Evolutionary conservation across 2,113 vertebrate genomes (phyloP).

Genomic region (Hippopotamus amphibius): DNA sequence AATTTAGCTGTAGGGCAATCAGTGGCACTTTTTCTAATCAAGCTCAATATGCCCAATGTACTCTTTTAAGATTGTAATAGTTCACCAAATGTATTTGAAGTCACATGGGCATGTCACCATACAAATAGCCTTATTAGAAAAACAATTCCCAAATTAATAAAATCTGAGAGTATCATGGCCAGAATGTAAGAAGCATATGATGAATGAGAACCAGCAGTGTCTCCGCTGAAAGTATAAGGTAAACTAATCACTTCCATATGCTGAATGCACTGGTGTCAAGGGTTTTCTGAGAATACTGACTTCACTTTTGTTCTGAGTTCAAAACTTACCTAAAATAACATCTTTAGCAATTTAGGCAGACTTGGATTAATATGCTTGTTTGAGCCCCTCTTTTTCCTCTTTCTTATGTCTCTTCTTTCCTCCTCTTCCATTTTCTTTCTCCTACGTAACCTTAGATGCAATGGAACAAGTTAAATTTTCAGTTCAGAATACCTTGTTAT

Average conservation of each 20-base stretch:
- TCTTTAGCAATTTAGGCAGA: not conserved
- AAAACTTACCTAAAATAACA: not conserved
- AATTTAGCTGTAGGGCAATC: slow-evolving; percentile 78
- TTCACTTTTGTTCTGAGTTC: not conserved
- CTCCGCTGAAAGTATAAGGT: not conserved
- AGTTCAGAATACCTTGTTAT: not conserved
- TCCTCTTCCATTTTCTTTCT: not conserved
- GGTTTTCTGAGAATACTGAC: not conserved
- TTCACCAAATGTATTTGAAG: slow-evolving; percentile 70
- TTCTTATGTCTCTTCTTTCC: not conserved
- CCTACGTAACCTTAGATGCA: not conserved
- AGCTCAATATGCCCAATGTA: slow-evolving; percentile 51
- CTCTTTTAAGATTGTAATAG: slow-evolving; percentile 76
- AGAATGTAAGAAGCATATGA: not conserved
- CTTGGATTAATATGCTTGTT: not conserved
- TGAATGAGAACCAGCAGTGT: not conserved
- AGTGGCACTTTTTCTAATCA: slow-evolving; percentile 75
- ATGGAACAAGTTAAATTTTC: not conserved
- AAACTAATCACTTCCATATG: not conserved
- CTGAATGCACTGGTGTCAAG: not conserved
- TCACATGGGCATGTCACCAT: slow-evolving; percentile 56
- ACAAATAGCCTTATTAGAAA: slow-evolving; percentile 73
- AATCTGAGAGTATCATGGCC: not conserved
- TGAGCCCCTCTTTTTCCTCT: not conserved
- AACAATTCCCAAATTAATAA: slow-evolving; percentile 61